Conservation (phyloP, 2,888 invertebrate genomes). For the Diachrysia chrysitis region DNA sequence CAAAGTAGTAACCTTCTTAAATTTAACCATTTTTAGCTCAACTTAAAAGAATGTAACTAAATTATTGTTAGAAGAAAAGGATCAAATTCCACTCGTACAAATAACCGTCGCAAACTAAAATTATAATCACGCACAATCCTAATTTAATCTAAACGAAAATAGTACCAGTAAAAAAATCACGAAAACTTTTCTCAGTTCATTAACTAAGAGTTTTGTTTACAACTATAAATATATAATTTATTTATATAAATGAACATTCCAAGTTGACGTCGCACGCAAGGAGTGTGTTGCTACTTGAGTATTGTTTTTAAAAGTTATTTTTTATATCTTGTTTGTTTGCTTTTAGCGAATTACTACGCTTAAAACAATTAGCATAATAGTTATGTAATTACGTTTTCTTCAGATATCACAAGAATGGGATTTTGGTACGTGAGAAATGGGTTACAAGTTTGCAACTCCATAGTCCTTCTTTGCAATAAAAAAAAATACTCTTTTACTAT, state of each 20-base stretch:
- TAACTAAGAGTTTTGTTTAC: conserved; percentile 65
- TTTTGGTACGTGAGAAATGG: too few species aligned
- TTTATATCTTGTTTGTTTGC: not conserved
- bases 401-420: too few species aligned
- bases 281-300: conserved; percentile 5
- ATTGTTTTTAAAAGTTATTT: conserved; percentile 13
- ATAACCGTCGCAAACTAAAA: not conserved
- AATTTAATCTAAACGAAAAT: conserved; percentile 54
- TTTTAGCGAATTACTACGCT: too few species aligned
- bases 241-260: conserved; percentile 40
- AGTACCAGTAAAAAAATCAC: conserved; percentile 63
- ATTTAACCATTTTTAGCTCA: too few species aligned
- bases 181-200: conserved; percentile 62
- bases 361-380: not conserved
- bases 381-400: too few species aligned
- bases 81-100: too few species aligned
- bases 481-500: too few species aligned
- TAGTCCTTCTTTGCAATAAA: too few species aligned
- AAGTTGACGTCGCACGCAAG: conserved; percentile 21
- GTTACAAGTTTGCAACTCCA: too few species aligned
- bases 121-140: not conserved
- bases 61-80: too few species aligned
- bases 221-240: conserved; percentile 62
- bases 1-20: too few species aligned
- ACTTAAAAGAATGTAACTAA: too few species aligned